These are phyloP conservation scores for Eidolon helvum DNA, from an alignment of 2,113 vertebrate genomes.

Conservation along the genomic window DNA sequence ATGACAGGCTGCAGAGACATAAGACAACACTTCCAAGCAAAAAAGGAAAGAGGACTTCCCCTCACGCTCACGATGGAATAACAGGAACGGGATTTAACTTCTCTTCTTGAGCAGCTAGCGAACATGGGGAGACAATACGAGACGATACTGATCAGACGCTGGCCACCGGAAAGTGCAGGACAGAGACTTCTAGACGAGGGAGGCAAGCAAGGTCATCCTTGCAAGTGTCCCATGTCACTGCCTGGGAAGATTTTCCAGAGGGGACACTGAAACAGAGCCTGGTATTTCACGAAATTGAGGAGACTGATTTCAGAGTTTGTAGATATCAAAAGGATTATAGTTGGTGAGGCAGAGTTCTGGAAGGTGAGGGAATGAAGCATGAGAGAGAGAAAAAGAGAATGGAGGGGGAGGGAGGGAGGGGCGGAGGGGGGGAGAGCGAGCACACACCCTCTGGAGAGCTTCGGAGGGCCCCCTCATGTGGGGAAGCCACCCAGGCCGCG, in stretches of 20 bases:
- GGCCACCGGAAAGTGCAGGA: no score
- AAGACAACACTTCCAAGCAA: background rate
- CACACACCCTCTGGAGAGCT: rapidly evolving
- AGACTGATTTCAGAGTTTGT: background rate
- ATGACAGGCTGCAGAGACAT: background rate
- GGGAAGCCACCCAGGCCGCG: background rate
- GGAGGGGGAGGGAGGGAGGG: no score
- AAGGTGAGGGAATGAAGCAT: background rate
- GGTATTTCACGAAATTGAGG: background rate
- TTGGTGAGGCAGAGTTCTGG: background rate
- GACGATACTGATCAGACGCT: rapidly evolving
- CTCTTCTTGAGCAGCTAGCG: no score
- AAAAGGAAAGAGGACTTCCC: background rate
- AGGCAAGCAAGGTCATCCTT: no score
- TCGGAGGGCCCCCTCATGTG: no score
- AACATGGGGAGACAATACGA: rapidly evolving
- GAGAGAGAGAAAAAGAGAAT: background rate
- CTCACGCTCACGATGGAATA: background rate
- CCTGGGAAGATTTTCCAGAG: background rate
- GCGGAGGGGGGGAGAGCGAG: background rate
- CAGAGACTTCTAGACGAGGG: no score
- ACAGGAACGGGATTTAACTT: background rate
- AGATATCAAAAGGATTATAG: background rate
- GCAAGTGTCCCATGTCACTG: rapidly evolving
- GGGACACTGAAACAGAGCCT: background rate